These are phyloP conservation scores for Eidolon helvum DNA, from an alignment of 2,113 vertebrate genomes.

Conservation along the genomic window DNA sequence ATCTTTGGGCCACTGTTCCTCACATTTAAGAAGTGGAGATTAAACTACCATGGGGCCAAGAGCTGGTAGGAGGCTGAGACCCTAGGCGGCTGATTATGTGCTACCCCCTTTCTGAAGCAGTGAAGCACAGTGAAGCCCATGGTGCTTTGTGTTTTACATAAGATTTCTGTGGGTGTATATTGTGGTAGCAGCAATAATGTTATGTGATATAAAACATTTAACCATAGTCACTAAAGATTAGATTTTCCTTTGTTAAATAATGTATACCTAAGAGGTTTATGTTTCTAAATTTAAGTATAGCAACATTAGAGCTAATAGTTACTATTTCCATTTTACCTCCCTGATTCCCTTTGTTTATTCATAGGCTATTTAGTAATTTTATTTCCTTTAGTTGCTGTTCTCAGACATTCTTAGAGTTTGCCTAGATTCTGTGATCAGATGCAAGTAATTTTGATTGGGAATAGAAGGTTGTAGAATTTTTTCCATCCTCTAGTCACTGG, in stretches of 20 bases:
- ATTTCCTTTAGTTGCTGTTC: neutral
- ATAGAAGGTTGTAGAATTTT: neutral
- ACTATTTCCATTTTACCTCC: neutral
- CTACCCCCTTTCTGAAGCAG: neutral
- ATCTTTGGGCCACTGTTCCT: neutral
- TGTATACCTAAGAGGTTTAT: neutral
- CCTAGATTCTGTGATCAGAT: neutral
- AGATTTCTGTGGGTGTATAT: neutral
- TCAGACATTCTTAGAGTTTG: neutral
- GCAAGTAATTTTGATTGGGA: neutral
- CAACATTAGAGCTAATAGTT: neutral
- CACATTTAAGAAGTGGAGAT: neutral
- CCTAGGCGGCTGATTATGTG: too few species aligned
- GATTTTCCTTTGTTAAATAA: neutral
- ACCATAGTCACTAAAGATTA: neutral
- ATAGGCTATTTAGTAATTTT: neutral
- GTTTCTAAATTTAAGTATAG: conserved; percentile 29
- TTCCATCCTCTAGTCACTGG: neutral
- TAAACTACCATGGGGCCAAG: neutral
- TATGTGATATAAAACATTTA: neutral
- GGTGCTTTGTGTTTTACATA: neutral
- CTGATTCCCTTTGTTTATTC: neutral
- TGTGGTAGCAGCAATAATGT: neutral
- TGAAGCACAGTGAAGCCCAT: neutral
- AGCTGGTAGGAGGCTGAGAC: neutral